Conservation (phyloP, 92 coral and sea anemone species). For the Epizoanthus illoricatus region DNA sequence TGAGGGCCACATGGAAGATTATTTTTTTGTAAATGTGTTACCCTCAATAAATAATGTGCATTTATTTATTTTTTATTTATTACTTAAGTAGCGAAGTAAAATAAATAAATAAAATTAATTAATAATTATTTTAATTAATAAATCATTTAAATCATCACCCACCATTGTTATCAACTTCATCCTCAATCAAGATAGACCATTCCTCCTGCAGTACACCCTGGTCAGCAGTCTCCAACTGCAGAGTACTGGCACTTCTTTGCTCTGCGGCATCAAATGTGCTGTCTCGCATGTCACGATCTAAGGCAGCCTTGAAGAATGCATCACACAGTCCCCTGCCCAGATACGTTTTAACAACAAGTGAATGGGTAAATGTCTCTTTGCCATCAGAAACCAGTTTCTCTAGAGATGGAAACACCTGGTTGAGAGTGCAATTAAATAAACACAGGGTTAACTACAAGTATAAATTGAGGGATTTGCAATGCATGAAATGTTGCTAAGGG, state of each 20-base stretch:
- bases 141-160: neutral
- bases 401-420: conserved; percentile 56
- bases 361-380: conserved; percentile 40
- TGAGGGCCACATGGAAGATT: no score
- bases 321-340: conserved; percentile 69
- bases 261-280: conserved; percentile 82
- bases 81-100: no score
- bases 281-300: conserved; percentile 65
- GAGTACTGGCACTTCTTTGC: neutral
- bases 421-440: neutral
- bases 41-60: no score
- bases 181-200: conserved; percentile 31
- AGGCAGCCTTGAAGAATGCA: conserved; percentile 69
- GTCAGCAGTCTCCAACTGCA: conserved; percentile 14
- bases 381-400: conserved; percentile 58
- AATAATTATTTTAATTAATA: no score
- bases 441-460: neutral
- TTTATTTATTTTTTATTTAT: no score
- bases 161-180: conserved; percentile 26
- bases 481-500: neutral
- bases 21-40: no score
- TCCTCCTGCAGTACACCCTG: conserved; percentile 30
- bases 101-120: no score
- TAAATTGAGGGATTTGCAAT: no score
- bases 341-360: conserved; percentile 45